A percentile compares a stretch with the other conserved stretches of the same genome.
phyloP scores from a whole-genome alignment of 2,888 invertebrate species.

The Meiosimyza decipiens region DNA sequence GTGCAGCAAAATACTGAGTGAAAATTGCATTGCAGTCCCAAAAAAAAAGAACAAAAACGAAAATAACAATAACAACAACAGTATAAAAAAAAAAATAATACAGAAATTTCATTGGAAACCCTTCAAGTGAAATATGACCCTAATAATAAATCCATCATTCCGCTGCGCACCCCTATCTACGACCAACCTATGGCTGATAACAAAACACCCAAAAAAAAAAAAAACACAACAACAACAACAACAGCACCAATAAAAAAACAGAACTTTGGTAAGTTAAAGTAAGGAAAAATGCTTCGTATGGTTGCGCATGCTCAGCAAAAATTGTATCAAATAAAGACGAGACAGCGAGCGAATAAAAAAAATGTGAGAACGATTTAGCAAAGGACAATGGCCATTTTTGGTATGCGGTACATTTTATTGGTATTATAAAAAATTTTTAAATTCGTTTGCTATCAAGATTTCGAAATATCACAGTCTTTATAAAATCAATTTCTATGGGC shows the following conservation, averaged over 20 bases:
- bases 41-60: background rate
- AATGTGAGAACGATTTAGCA: too few relatives aligned
- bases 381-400: too few relatives aligned
- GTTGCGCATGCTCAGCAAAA: conserved; percentile 28
- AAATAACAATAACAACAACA: conserved; percentile 3
- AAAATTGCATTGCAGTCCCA: background rate
- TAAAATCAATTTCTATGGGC: too few relatives aligned
- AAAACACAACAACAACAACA: too few relatives aligned
- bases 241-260: background rate
- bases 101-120: conserved; percentile 38
- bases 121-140: conserved; percentile 47
- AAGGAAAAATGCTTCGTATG: conserved; percentile 6
- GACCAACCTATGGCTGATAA: conserved; percentile 15
- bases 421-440: too few relatives aligned
- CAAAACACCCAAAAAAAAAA: conserved; percentile 16
- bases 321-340: too few relatives aligned
- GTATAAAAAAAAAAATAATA: background rate
- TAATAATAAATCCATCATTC: conserved; percentile 29
- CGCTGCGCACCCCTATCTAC: conserved; percentile 1
- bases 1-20: too few relatives aligned
- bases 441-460: too few relatives aligned
- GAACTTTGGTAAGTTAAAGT: background rate
- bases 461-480: too few relatives aligned
- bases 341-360: too few relatives aligned
- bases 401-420: too few relatives aligned